Percentiles rank a stretch among this genome's conserved stretches.
Evolutionary conservation across 2,888 invertebrate genomes (phyloP).

Genomic region (Didymodactylos carnosus): DNA sequence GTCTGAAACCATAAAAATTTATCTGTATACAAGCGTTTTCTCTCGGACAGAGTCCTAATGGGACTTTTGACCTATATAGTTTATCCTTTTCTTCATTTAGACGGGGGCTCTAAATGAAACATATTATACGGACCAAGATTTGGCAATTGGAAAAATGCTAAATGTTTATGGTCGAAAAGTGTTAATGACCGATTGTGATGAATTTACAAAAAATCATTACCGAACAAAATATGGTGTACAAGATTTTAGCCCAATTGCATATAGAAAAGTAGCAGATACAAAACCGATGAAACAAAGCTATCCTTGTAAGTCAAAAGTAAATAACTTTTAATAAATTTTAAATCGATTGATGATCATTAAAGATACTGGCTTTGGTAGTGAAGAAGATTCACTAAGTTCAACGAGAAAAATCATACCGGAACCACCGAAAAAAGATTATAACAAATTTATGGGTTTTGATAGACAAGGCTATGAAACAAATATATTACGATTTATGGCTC

Average conservation of each 20-base stretch:
- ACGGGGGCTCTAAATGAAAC: constrained; percentile 29
- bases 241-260: constrained; percentile 1
- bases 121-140: constrained; percentile 46
- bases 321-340: too few species aligned
- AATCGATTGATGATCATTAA: too few species aligned
- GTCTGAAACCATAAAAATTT: too few species aligned
- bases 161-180: constrained; percentile 62
- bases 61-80: too few species aligned
- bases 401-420: constrained; percentile 60
- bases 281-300: neutral
- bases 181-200: constrained; percentile 60
- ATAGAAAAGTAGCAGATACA: neutral
- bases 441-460: constrained; percentile 59
- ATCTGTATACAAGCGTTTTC: too few species aligned
- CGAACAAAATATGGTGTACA: constrained; percentile 45
- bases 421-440: constrained; percentile 53
- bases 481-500: constrained; percentile 56
- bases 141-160: constrained; percentile 58
- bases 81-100: constrained; percentile 17
- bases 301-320: constrained; percentile 8
- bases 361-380: constrained; percentile 62
- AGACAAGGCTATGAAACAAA: constrained; percentile 51
- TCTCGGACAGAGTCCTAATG: too few species aligned
- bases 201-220: constrained; percentile 65
- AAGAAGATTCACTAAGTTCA: constrained; percentile 70